Evolutionary conservation across 2,113 vertebrate genomes (phyloP).

Genomic region (Brienomyrus brachyistius): DNA sequence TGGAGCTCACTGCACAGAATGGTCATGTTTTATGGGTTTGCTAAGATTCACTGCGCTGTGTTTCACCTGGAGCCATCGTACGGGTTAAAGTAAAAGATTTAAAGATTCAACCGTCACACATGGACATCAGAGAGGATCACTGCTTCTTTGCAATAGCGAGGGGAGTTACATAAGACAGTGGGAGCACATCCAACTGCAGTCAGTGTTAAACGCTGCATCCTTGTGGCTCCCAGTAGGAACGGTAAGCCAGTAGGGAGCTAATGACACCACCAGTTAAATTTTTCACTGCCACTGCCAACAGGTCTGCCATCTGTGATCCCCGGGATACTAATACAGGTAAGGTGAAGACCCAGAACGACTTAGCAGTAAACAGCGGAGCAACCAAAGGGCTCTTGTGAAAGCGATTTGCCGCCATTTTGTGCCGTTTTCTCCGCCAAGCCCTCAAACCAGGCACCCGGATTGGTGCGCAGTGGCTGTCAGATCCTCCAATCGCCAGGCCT

Average conservation of each 20-base stretch:
- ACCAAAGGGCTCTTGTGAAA: background rate
- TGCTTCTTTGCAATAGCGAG: background rate
- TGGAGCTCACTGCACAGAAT: background rate
- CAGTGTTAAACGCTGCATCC: background rate
- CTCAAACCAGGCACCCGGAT: background rate
- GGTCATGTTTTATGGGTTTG: background rate
- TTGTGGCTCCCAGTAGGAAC: background rate
- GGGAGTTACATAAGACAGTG: background rate
- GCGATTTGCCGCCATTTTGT: background rate
- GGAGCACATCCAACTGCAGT: background rate
- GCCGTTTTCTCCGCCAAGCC: background rate
- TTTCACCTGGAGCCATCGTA: background rate
- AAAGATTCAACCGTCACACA: background rate
- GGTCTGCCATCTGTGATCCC: background rate
- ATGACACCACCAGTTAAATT: background rate
- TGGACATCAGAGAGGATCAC: background rate
- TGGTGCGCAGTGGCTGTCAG: background rate
- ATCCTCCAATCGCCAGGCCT: background rate
- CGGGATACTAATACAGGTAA: background rate
- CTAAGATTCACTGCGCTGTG: background rate
- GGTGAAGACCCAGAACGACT: background rate
- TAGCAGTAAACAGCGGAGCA: background rate
- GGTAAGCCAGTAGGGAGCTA: background rate
- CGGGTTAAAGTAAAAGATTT: background rate
- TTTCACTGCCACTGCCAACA: background rate